These are phyloP conservation scores for Serripes groenlandicus DNA, from an alignment of 2,888 invertebrate genomes.

Conservation along the genomic window DNA sequence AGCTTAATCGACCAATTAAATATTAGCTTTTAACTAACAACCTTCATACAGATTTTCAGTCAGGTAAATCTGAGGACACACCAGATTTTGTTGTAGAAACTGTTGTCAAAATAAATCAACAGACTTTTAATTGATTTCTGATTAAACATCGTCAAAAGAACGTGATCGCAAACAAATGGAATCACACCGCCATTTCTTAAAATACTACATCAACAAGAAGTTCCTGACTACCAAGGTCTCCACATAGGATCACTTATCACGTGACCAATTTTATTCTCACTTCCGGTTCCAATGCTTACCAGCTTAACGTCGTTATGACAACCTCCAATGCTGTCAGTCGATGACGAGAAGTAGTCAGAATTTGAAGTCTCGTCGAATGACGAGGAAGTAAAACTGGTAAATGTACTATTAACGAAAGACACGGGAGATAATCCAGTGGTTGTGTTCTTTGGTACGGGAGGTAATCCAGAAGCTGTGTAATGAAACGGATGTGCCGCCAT, in stretches of 20 bases:
- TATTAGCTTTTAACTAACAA: too few species aligned
- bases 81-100: too few species aligned
- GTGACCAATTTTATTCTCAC: conserved; percentile 15
- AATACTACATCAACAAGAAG: too few species aligned
- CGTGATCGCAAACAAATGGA: too few species aligned
- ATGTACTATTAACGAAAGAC: neutral
- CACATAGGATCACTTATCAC: conserved; percentile 1
- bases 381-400: neutral
- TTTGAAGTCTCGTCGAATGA: neutral
- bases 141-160: too few species aligned
- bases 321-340: neutral
- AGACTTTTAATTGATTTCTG: too few species aligned
- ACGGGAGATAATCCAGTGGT: neutral
- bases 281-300: conserved; percentile 5
- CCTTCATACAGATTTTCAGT: too few species aligned
- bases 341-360: neutral
- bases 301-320: neutral
- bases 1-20: too few species aligned
- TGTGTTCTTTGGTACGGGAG: neutral
- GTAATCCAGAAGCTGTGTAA: neutral
- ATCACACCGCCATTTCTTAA: too few species aligned
- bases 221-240: conserved; percentile 4
- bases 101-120: too few species aligned
- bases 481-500: neutral
- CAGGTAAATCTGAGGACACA: too few species aligned